Percentiles rank a stretch among this genome's conserved stretches.
Conservation (phyloP, 2,888 invertebrate species). For the Corbicula japonica region DNA sequence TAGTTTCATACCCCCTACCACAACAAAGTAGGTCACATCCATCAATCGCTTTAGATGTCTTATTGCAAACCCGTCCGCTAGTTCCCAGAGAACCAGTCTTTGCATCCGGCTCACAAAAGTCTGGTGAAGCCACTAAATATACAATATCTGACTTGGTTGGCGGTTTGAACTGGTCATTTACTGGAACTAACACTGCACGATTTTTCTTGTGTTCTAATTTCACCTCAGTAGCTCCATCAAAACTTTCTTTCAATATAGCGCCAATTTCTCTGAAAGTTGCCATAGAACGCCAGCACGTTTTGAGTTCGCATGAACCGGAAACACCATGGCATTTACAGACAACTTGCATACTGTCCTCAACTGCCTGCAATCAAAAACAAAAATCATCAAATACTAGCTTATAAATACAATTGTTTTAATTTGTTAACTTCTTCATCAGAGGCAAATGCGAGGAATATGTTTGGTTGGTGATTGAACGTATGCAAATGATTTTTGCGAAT, state of each 20-base stretch:
- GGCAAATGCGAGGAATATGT: no score
- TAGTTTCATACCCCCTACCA: slow-evolving; percentile 96
- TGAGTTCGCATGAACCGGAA: slow-evolving; percentile 97
- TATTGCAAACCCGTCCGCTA: slow-evolving; percentile 87
- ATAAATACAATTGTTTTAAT: no score
- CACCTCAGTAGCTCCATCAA: slow-evolving; percentile 96
- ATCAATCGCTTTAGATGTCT: slow-evolving; percentile 94
- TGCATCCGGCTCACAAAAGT: slow-evolving; percentile 92
- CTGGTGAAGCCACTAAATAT: slow-evolving; percentile 97
- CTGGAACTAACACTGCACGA: slow-evolving; percentile 87
- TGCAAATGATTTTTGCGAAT: no score
- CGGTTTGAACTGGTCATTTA: slow-evolving; percentile 89
- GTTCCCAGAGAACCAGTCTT: slow-evolving; percentile 91
- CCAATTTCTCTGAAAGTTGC: slow-evolving; percentile 96
- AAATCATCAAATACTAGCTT: no score
- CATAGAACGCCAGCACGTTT: slow-evolving; percentile 98
- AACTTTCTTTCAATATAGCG: slow-evolving; percentile 95
- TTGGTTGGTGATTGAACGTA: no score
- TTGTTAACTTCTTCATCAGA: no score
- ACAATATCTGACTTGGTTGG: slow-evolving; percentile 97
- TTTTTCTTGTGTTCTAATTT: slow-evolving; percentile 85
- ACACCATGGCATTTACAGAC: slow-evolving; percentile 98
- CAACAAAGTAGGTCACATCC: slow-evolving; percentile 97
- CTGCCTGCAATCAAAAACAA: slow-evolving; percentile 83
- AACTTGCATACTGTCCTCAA: slow-evolving; percentile 90